Evolutionary conservation across 1,140 invertebrate genomes (phyloP), one percentile per base, ranked within the genome.

Genomic region (Metopolophium dirhodum): DNA sequence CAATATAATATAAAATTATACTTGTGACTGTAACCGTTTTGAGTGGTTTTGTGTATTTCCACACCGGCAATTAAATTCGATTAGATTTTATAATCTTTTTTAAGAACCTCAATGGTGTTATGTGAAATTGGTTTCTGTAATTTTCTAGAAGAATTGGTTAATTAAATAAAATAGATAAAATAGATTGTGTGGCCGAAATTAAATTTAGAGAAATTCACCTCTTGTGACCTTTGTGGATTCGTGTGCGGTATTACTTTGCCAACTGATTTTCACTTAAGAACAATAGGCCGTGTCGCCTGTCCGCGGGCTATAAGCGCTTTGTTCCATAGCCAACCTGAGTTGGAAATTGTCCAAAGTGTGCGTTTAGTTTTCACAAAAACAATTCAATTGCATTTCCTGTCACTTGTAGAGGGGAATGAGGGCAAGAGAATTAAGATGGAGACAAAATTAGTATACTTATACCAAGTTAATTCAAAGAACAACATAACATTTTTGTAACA

Each of bases 211-310:
- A 37, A 83, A 37, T 37, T n/a, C n/a, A 47, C 90, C 45, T 92
- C 35, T 35, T n/a, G 8, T 83, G 68, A 83, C 51, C 90, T 77
- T 77, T 91, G 22, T 47, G 22, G 20, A 45, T 2, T 77, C 41
- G 57, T 20, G 23, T 89, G 51, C 49, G 49, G 51, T 57, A 68
- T 68, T 45, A 35, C 90, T 83, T 18, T 92, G 68, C 90, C 90
- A 92, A 92, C 68, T 92, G 90, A 83, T 92, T 91, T 92, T 92
- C 90, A 83, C 90, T 83, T 92, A 82, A 83, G 68, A 83, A 92
- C 90, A 92, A 92, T 92, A 82, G 68, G n/a, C 23, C n/a, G 22
- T 92, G 47, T 92, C 45, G 68, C 20, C 61, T 77, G 57, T 77
- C 90, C 41, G 23, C n/a, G 90, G n/a, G 8, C n/a, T 18, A n/a